Base-by-base conservation (phyloP, 2,888 invertebrate species). In the Drosophila mercatorum region DNA sequence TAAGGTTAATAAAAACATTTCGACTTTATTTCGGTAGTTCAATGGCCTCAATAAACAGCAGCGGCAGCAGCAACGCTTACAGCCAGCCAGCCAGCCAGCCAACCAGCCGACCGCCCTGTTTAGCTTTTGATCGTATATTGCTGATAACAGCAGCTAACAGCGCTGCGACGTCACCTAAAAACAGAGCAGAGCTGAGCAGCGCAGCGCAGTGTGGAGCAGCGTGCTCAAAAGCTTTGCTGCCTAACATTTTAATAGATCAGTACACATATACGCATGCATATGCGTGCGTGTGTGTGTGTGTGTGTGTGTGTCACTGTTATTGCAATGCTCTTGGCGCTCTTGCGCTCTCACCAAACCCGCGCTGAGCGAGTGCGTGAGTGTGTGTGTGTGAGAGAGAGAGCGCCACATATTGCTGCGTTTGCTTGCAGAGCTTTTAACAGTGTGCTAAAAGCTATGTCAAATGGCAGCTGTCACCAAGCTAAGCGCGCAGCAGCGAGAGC, bases 11-110 rank as follows among this genome's bases (percentile, higher is more conserved):
- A 85, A 64, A 73, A 71, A 71, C 51, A 65, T 64, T 57, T 57
- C 67, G 57, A 67, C 68, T 65, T 83, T 43, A 72, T 87, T 83
- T 84, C 68, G 82, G 77, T 75, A 71, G 83, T 83, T 83, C 83
- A 83, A 83, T 79, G 83, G 75, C 83, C 83, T 77, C 79, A 72
- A 82, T 72, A 85, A 68, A 69, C 63, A 75, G 62, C 66, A 67
- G 57, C 66, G 63, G 36, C 44, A 65, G 55, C 55, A 72, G 10
- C 61, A 57, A 52, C 73, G 69, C 59, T 82, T 60, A 67, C 83
- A 80, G 53, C 38, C 60, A 12, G 53, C 43, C 43, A 12, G 53
- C 43, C 43, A 10, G 56, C 22, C 22, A 22, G 22, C 22, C 17
- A 28, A 11, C 43, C 43, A 12, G 46, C 22, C 55, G 26, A 46